Conservation (phyloP, 2,888 invertebrate species). For the Xestobium rufovillosum region DNA sequence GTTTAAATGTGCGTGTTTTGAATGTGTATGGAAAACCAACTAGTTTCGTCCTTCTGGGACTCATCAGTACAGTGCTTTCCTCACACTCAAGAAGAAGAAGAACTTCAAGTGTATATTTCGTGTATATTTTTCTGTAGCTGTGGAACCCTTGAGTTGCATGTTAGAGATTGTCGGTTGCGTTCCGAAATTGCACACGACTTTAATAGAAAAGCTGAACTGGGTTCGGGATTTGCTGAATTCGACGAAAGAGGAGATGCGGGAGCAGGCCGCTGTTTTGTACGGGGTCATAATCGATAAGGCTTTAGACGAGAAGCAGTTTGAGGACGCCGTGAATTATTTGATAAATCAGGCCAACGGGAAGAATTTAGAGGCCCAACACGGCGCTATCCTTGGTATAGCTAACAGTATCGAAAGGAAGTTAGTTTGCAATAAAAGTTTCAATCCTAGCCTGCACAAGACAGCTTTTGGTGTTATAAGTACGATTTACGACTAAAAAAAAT, state of each 20-base stretch:
- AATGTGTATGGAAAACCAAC: too few relatives aligned
- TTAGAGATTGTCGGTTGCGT: constrained; percentile 79
- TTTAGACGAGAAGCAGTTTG: constrained; percentile 49
- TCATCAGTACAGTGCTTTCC: too few relatives aligned
- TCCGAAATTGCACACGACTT: constrained; percentile 59
- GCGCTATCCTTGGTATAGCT: constrained; percentile 64
- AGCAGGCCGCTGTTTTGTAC: constrained; percentile 65
- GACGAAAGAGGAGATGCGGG: constrained; percentile 69
- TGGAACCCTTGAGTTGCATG: constrained; percentile 64
- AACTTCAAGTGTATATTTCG: too few relatives aligned
- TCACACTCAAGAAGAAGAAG: too few relatives aligned
- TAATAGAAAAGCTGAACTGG: constrained; percentile 58
- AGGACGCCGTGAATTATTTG: constrained; percentile 50
- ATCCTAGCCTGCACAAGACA: too few relatives aligned
- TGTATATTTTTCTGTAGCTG: constrained; percentile 49
- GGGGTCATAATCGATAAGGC: constrained; percentile 57
- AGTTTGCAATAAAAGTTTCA: too few relatives aligned
- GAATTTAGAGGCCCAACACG: constrained; percentile 69
- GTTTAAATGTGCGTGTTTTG: too few relatives aligned
- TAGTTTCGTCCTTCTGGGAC: too few relatives aligned
- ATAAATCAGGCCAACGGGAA: constrained; percentile 50
- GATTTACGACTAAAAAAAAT: constrained; percentile 4
- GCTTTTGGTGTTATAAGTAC: constrained; percentile 11
- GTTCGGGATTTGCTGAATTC: constrained; percentile 57
- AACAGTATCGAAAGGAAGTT: constrained; percentile 64